Evolutionary conservation across 2,888 invertebrate genomes (phyloP), one percentile per base, ranked within the genome.

Genomic region (Drosophila fungiperda): DNA sequence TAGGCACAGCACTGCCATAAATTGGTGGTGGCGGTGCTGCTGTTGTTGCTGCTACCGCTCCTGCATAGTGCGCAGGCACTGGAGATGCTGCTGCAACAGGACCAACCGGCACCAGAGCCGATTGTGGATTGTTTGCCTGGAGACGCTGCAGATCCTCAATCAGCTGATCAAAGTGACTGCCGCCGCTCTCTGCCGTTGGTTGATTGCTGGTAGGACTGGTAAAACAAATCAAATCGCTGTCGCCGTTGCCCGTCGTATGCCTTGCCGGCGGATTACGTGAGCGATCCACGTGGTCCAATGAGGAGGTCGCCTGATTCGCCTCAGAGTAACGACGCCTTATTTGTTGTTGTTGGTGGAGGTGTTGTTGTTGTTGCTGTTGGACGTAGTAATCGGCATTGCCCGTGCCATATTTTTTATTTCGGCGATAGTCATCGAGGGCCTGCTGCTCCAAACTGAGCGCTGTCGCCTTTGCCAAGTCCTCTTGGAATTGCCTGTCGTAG

Each of bases 401-500:
- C 93, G 94, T 73, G 93, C 95, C 83, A 76, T 91, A 89, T 73
- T 92, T 90, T 68, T 92, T 83, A 68, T 89, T 95, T 76, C 96
- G 95, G 83, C 95, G 94, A 92, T 96, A 97, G 91, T 97, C 96
- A 91, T 97, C 97, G 80, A 97, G 94, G 48, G 97, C 97, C 81
- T 97, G 94, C 90, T 96, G 97, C 94, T 98, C 97, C 91, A 98
- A 94, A 93, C 97, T 98, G 55, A 98, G 94, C 60, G 97, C 97
- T 92, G 97, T 97, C 2, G 98, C 98, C 92, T 96, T 96, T 93
- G 98, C 97, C 92, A 98, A 94, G 92, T 98, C 97, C 76, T 97
- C 96, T 94, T 97, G 95, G 91, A 96, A 97, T 93, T 97, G 96
- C 89, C 95, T 95, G 90, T 97, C 97, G 94, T 96, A 96, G 91